A percentile compares a stretch with the other conserved stretches of the same genome.
Conservation (phyloP, 2,888 invertebrate species). For the Drosophila anceps region DNA sequence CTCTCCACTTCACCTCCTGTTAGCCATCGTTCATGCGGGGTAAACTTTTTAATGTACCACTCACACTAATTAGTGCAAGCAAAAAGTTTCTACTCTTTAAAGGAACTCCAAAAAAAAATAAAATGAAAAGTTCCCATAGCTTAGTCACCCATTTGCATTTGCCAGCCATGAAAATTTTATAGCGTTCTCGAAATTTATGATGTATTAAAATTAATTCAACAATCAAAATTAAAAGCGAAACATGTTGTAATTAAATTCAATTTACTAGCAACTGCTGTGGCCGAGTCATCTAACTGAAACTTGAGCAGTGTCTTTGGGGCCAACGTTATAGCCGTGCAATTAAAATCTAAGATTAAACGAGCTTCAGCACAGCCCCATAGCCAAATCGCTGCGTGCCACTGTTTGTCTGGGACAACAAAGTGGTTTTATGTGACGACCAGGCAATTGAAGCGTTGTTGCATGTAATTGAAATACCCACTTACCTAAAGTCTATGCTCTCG, state of each 20-base stretch:
- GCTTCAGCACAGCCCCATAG: slow-evolving; percentile 50
- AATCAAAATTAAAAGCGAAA: slow-evolving; percentile 69
- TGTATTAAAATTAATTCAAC: slow-evolving; percentile 69
- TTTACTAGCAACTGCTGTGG: slow-evolving; percentile 66
- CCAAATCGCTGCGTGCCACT: slow-evolving; percentile 24
- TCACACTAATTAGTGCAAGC: slow-evolving; percentile 64
- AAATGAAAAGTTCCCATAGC: slow-evolving; percentile 18
- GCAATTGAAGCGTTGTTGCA: slow-evolving; percentile 57
- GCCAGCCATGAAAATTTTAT: slow-evolving; percentile 47
- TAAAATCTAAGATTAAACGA: slow-evolving; percentile 79
- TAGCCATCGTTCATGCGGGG: background rate
- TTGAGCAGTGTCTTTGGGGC: slow-evolving; percentile 34
- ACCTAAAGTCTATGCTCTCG: slow-evolving; percentile 35
- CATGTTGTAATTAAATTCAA: slow-evolving; percentile 79
- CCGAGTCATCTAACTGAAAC: slow-evolving; percentile 11
- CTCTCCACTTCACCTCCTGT: background rate
- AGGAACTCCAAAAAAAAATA: slow-evolving; percentile 2
- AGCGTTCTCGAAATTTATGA: slow-evolving; percentile 63
- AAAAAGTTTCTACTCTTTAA: slow-evolving; percentile 44
- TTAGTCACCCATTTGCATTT: slow-evolving; percentile 33
- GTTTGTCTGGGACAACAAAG: slow-evolving; percentile 62
- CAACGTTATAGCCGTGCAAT: slow-evolving; percentile 73
- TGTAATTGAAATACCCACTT: slow-evolving; percentile 44
- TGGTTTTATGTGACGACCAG: slow-evolving; percentile 65
- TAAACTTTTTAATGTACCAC: slow-evolving; percentile 61